Percentiles rank a stretch among this genome's conserved stretches.
Evolutionary conservation across 37 sponge, comb jelly and placozoan species (phyloP).

Genomic region (Oscarella lobularis): DNA sequence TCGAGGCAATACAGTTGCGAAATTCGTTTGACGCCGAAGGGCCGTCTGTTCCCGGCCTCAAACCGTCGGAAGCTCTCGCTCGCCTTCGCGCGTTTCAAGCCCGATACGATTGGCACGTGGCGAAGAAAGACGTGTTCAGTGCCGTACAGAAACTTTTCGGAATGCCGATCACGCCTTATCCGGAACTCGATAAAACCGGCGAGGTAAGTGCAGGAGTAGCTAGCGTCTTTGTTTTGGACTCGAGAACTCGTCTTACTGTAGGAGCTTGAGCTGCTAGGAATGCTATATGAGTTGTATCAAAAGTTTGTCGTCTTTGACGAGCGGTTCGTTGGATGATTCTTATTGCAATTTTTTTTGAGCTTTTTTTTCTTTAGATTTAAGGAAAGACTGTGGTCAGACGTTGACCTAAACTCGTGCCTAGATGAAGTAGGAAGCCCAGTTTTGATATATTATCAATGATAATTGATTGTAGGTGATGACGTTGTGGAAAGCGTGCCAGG

Average conservation of each 20-base stretch:
- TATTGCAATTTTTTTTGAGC: no score
- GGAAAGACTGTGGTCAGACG: slow-evolving; percentile 74
- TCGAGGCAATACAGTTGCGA: slow-evolving; percentile 70
- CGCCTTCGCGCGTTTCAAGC: slow-evolving; percentile 52
- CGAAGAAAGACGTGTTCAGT: slow-evolving; percentile 19
- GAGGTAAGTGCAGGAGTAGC: slow-evolving; percentile 21
- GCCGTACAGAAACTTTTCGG: slow-evolving; percentile 72
- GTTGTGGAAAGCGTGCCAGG: slow-evolving; percentile 40
- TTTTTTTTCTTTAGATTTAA: no score
- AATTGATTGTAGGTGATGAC: slow-evolving; percentile 28
- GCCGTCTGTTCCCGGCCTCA: slow-evolving; percentile 62
- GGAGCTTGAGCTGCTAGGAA: slow-evolving; percentile 50
- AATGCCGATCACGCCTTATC: slow-evolving; percentile 45
- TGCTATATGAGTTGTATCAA: slow-evolving; percentile 66
- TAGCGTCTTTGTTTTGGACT: not conserved
- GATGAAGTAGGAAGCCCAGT: slow-evolving; percentile 17
- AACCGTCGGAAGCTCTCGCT: slow-evolving; percentile 52
- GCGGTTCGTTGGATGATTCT: no score
- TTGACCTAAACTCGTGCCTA: slow-evolving; percentile 41
- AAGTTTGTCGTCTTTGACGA: slow-evolving; percentile 64
- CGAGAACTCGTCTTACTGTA: not conserved
- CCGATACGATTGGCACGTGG: slow-evolving; percentile 32
- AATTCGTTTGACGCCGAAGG: slow-evolving; percentile 91
- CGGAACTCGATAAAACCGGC: slow-evolving; percentile 69
- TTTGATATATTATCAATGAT: slow-evolving; percentile 11